These are phyloP conservation scores for Paraescarpia echinospica DNA, from an alignment of 1,140 invertebrate species.

Conservation along the genomic window DNA sequence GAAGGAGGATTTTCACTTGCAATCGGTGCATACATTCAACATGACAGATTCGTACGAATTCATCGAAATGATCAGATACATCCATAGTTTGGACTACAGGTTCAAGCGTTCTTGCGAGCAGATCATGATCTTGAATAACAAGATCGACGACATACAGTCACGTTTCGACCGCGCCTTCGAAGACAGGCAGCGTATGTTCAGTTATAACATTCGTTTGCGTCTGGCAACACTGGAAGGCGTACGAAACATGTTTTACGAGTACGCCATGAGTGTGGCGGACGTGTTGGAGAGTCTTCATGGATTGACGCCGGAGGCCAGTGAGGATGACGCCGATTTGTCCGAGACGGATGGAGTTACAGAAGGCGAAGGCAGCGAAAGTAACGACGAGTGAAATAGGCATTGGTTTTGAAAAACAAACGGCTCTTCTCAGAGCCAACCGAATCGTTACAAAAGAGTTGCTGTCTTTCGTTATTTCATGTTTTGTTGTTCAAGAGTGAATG, in stretches of 20 bases:
- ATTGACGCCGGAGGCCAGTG: too few relatives aligned
- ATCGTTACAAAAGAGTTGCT: neutral
- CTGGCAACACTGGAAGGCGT: constrained; percentile 46
- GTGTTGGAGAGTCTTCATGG: constrained; percentile 37
- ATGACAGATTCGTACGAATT: neutral
- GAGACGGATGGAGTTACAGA: too few relatives aligned
- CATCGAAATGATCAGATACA: neutral
- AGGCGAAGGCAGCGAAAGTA: neutral
- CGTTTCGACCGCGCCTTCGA: constrained; percentile 42
- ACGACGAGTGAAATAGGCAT: neutral
- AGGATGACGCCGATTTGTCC: too few relatives aligned
- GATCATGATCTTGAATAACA: constrained; percentile 41
- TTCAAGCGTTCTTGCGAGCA: constrained; percentile 44
- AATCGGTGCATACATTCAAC: neutral
- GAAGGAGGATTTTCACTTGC: too few relatives aligned
- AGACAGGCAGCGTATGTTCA: constrained; percentile 40
- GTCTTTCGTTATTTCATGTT: neutral
- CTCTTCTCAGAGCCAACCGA: neutral
- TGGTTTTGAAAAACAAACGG: neutral
- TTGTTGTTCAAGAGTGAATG: neutral
- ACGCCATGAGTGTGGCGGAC: constrained; percentile 43
- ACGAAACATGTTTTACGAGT: constrained; percentile 49
- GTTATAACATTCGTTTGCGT: constrained; percentile 44
- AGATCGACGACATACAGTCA: constrained; percentile 39
- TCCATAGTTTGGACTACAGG: neutral